Base-by-base conservation (phyloP, 1,140 invertebrate species). In the Zaprionus tsacasi region DNA sequence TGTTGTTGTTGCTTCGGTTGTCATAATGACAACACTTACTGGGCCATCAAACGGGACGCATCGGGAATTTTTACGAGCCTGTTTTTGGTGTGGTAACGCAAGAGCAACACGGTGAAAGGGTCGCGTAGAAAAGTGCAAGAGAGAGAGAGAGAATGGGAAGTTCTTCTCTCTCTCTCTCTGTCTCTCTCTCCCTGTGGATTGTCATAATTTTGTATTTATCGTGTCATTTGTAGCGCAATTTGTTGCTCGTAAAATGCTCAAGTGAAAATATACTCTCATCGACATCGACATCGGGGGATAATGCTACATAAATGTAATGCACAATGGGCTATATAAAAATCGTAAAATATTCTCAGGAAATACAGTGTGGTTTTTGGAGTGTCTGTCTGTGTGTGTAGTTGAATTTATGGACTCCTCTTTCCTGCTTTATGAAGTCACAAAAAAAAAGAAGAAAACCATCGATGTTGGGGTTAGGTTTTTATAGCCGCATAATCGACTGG, bases 151-250 rank as follows among this genome's bases (percentile, higher is more conserved):
- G 40, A 45, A 6, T 10, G 13, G 55, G 25, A 56, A 56, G 48
- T 57, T 65, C 38, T 64, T 76, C 70, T 78, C 43, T 21, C 68
- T 61, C 59, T 61, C 59, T 45, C 50, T n/a, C n/a, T 76, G 76
- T 78, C 43, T 21, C 68, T 61, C 59, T 61, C 59, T 45, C 50
- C 68, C 13, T 48, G 33, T 36, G 61, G 70, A 73, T 77, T 83
- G 85, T 89, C 85, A 89, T 89, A 89, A 89, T 89, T 88, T 90
- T 73, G 70, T 90, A 89, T 89, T 89, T 89, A 89, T 89, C 72
- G 76, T 82, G 82, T 89, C 79, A 89, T 89, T 89, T 89, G 85
- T 89, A 90, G 85, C 76, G 82, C 85, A 89, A 89, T 89, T 89
- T 89, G 82, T 86, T 78, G 86, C 72, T 89, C 85, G 85, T 89